Evolutionary conservation across 2,113 vertebrate species (phyloP).

Genomic region (Cariama cristata): DNA sequence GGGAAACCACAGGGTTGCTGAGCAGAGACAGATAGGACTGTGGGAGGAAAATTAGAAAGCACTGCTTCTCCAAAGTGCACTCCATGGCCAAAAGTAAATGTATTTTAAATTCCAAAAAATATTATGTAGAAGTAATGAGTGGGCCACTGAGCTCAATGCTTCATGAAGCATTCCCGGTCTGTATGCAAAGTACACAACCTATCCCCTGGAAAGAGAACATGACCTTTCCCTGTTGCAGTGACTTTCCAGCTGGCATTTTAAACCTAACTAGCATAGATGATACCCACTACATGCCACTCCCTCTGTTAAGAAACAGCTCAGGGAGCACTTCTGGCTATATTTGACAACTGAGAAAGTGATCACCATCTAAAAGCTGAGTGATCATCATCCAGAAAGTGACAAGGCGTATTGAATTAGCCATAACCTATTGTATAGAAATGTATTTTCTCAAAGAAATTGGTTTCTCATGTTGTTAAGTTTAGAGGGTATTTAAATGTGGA

Average conservation of each 20-base stretch:
- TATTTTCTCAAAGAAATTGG: neutral
- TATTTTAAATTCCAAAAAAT: neutral
- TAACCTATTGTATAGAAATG: neutral
- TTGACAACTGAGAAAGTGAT: neutral
- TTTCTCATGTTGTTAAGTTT: neutral
- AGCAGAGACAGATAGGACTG: constrained; percentile 3
- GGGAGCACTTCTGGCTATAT: neutral
- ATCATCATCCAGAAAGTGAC: neutral
- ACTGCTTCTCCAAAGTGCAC: neutral
- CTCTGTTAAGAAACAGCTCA: neutral
- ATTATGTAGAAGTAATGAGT: neutral
- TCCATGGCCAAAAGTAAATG: neutral
- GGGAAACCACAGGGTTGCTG: neutral
- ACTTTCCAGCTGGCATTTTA: neutral
- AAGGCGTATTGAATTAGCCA: neutral
- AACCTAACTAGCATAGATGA: neutral
- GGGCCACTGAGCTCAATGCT: neutral
- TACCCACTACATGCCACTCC: fast-evolving
- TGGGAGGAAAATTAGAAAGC: constrained; percentile 42
- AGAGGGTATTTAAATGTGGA: neutral
- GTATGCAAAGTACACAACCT: neutral
- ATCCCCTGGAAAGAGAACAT: neutral
- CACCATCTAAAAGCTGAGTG: neutral
- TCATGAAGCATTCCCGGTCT: neutral
- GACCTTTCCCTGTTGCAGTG: neutral